A percentile compares a stretch with the other conserved stretches of the same genome.
Conservation (phyloP, 2,888 invertebrate species). For the Scotopteryx bipunctaria region DNA sequence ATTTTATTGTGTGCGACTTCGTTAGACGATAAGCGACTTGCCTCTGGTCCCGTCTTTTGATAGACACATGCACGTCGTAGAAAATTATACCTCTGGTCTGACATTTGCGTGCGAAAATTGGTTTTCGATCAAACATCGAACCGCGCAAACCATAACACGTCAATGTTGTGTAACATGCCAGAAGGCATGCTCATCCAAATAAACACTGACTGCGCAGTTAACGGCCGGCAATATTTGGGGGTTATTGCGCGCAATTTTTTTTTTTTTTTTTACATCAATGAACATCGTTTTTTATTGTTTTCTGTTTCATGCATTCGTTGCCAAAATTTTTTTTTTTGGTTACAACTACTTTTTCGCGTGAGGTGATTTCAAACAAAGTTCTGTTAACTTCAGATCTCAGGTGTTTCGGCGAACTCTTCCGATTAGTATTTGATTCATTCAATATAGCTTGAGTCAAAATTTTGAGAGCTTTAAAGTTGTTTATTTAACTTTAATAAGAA, state of each 20-base stretch:
- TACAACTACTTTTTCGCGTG: too few relatives aligned
- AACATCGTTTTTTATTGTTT: too few relatives aligned
- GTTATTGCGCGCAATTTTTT: not conserved
- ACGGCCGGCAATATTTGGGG: not conserved
- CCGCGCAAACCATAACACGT: slow-evolving; percentile 7
- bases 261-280: not conserved
- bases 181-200: slow-evolving; percentile 8
- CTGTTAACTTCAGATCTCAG: not conserved
- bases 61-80: not conserved
- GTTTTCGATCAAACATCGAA: slow-evolving; percentile 1
- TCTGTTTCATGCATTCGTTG: too few relatives aligned
- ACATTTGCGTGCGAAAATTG: slow-evolving; percentile 9
- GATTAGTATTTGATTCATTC: not conserved
- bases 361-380: not conserved
- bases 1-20: too few relatives aligned
- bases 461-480: not conserved
- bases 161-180: slow-evolving; percentile 11
- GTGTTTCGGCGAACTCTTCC: not conserved
- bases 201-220: slow-evolving; percentile 12
- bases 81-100: not conserved
- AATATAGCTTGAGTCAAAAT: slow-evolving; percentile 5
- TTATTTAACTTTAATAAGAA: not conserved
- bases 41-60: too few relatives aligned
- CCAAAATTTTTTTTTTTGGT: not conserved
- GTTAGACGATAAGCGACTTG: too few relatives aligned